phyloP scores from a whole-genome alignment of 2,113 vertebrate genomes.

The Chrysemys picta region DNA sequence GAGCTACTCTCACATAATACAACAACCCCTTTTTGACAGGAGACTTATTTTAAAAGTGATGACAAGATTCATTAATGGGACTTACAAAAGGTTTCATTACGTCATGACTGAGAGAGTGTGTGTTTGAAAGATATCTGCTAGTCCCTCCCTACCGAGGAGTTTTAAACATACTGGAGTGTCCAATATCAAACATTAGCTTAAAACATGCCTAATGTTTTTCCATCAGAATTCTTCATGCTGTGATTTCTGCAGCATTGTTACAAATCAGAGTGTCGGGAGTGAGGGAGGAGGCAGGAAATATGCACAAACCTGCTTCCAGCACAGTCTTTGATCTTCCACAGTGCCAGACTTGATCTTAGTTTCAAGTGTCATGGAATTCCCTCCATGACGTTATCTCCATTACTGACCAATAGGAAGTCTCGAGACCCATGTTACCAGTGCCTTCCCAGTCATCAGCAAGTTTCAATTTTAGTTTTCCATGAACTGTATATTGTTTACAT shows the following conservation, averaged over 20 bases:
- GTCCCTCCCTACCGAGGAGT: neutral
- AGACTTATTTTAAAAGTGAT: neutral
- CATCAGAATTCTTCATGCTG: neutral
- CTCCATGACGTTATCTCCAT: neutral
- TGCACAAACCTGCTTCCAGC: neutral
- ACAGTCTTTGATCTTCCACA: neutral
- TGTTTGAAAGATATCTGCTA: neutral
- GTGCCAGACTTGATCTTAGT: neutral
- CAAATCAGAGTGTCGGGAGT: constrained; percentile 3
- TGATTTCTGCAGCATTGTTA: neutral
- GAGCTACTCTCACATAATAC: neutral
- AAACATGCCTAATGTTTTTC: constrained; percentile 3
- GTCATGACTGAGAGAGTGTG: neutral
- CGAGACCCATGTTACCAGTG: neutral
- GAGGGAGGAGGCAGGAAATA: neutral
- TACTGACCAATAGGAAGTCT: neutral
- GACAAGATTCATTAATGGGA: neutral
- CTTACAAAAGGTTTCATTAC: neutral
- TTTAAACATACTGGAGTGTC: neutral
- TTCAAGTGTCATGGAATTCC: neutral
- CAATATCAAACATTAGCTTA: neutral
- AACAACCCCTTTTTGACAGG: neutral
- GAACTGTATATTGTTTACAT: neutral
- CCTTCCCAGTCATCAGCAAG: neutral
- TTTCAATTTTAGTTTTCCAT: neutral